These are phyloP conservation scores for Caerostris extrusa DNA, from an alignment of 1,140 invertebrate genomes.

Conservation along the genomic window DNA sequence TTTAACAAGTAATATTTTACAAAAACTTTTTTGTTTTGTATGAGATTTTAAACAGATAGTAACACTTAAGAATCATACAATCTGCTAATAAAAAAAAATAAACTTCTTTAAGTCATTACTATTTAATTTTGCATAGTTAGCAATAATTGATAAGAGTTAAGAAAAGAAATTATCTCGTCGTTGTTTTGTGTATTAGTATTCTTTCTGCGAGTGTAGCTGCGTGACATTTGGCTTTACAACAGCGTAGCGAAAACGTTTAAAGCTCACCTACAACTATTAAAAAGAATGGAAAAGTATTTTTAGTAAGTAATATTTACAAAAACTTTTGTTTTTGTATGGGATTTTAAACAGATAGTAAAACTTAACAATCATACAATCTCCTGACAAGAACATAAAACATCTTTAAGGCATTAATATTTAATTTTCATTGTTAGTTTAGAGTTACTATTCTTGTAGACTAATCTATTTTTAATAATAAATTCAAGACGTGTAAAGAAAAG, in stretches of 20 bases:
- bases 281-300: background rate
- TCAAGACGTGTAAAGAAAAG: too few species aligned
- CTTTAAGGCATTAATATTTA: too few species aligned
- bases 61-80: too few species aligned
- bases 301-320: background rate
- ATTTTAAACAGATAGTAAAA: background rate
- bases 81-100: too few species aligned
- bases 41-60: too few species aligned
- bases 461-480: too few species aligned
- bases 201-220: background rate
- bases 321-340: background rate
- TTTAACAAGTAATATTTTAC: too few species aligned
- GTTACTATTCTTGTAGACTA: too few species aligned
- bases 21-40: background rate
- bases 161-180: background rate
- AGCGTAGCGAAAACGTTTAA: background rate
- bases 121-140: too few species aligned
- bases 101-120: too few species aligned
- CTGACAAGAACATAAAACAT: too few species aligned
- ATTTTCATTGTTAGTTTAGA: too few species aligned
- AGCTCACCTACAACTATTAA: background rate
- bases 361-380: background rate
- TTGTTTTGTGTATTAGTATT: constrained; percentile 14
- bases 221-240: background rate
- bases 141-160: background rate